These are phyloP conservation scores for Chaetorhynchus papuensis DNA, from an alignment of 2,113 vertebrate genomes.

Conservation along the genomic window DNA sequence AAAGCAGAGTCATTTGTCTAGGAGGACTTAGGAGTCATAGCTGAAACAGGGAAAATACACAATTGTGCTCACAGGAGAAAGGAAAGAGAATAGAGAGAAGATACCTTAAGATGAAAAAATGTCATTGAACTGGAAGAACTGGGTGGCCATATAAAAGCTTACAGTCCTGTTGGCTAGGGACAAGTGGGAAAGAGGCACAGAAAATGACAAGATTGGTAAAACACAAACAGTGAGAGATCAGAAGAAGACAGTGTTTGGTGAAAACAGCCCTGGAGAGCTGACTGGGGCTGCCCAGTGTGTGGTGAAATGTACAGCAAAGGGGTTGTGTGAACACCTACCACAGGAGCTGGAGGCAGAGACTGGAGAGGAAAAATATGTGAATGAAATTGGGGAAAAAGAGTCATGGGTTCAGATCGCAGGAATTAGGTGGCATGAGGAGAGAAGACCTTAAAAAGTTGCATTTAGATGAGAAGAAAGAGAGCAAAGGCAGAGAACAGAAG, in stretches of 20 bases:
- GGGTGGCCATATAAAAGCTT: not conserved
- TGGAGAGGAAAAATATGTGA: rapidly evolving
- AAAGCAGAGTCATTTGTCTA: not conserved
- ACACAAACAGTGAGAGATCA: not conserved
- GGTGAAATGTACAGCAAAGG: not conserved
- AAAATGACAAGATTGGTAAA: not conserved
- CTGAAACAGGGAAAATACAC: not conserved
- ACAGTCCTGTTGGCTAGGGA: not conserved
- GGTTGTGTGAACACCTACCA: not conserved
- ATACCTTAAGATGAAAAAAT: not conserved
- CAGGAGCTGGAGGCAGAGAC: not conserved
- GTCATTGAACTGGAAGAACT: not conserved
- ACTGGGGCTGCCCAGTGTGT: rapidly evolving
- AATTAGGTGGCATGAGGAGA: not conserved
- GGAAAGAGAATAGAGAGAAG: not conserved
- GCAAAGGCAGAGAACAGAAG: not conserved
- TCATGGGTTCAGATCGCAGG: not conserved
- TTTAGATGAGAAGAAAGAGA: not conserved
- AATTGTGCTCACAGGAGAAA: not conserved
- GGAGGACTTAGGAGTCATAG: not conserved
- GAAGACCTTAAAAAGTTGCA: not conserved
- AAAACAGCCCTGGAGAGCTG: not conserved
- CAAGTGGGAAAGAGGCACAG: not conserved
- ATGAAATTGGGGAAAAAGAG: not conserved
- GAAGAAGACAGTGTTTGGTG: not conserved